Percentiles rank a stretch among this genome's conserved stretches.
These are phyloP conservation scores for Beaufortia kweichowensis DNA, from an alignment of 2,113 vertebrate genomes.

Conservation along the genomic window DNA sequence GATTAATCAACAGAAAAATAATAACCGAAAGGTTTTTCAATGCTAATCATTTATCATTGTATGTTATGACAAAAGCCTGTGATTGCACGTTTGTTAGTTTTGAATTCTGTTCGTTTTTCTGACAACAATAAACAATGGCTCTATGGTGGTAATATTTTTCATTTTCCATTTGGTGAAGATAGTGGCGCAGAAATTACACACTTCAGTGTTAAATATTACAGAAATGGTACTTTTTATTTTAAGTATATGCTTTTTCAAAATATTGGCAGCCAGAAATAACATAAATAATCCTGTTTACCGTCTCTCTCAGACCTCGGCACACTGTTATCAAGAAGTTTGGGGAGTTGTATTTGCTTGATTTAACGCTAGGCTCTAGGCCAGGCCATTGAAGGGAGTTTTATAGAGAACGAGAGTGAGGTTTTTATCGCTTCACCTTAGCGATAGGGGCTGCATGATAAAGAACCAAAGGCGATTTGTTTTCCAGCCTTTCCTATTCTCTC, in stretches of 20 bases:
- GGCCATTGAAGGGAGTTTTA: neutral
- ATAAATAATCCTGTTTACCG: neutral
- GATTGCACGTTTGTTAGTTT: conserved; percentile 33
- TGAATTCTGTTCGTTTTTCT: neutral
- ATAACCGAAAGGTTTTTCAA: neutral
- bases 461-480: conserved; percentile 20
- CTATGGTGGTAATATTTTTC: too few species aligned
- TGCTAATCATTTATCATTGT: conserved; percentile 26
- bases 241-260: neutral
- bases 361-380: conserved; percentile 14
- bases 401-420: conserved; percentile 23
- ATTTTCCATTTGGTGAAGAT: neutral
- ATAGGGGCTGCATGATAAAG: conserved; percentile 41
- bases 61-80: conserved; percentile 11
- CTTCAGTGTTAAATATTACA: neutral
- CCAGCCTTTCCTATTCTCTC: conserved; percentile 2
- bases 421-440: conserved; percentile 25
- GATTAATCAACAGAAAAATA: conserved; percentile 29
- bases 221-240: neutral
- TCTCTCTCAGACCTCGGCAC: neutral
- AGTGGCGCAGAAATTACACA: neutral
- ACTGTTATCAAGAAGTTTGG: neutral
- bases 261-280: neutral
- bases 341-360: conserved; percentile 3
- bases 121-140: neutral